Base-by-base conservation (phyloP, 2,888 invertebrate species). In the Apotomis turbidana region DNA sequence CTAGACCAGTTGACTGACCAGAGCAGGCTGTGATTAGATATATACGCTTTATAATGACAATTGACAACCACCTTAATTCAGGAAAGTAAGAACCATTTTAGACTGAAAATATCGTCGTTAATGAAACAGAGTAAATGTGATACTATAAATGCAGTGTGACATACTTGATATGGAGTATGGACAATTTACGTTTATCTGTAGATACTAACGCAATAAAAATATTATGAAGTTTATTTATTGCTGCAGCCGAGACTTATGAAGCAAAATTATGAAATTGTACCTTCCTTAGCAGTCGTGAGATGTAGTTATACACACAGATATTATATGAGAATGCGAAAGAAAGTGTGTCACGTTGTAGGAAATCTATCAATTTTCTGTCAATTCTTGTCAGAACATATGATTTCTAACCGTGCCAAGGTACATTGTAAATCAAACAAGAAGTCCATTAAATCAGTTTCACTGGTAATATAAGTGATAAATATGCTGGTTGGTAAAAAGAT, bases 1-100 rank as follows among this genome's bases (percentile, higher is more conserved):
- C 71, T 82, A 71, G 78, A 76, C 64, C 78, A 81, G 74, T 75
- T 62, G 77, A 74, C 76, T 77, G 76, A 78, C 62, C 54, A 44
- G 52, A 57, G 8, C 62, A 66, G 60, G 72, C 72, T 74, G 36
- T 38, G 12, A 58, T 58, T 58, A 36, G 58, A 58, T 58, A 57
- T 38, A 57, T 54, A 66, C 38, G 41, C 55, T 64, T 4, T 15
- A 12, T 49, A 61, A 36, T 10, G n/a, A 44, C 6, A 54, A 44
- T 12, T 55, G 54, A 55, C 54, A 54, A 12, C 64, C 5, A 55
- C n/a, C 44, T 55, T 64, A 64, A 5, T 66, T 46, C 27, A 57
- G 57, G 8, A 46, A 57, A 12, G n/a, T 66, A 66, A 66, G 55
- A 66, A 15, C 66, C 44, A 41, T 64, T 55, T 12, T 55, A 4